A percentile compares a stretch with the other conserved stretches of the same genome.
Conservation (phyloP, 1,140 invertebrate species). For the Hormaphis cornu region DNA sequence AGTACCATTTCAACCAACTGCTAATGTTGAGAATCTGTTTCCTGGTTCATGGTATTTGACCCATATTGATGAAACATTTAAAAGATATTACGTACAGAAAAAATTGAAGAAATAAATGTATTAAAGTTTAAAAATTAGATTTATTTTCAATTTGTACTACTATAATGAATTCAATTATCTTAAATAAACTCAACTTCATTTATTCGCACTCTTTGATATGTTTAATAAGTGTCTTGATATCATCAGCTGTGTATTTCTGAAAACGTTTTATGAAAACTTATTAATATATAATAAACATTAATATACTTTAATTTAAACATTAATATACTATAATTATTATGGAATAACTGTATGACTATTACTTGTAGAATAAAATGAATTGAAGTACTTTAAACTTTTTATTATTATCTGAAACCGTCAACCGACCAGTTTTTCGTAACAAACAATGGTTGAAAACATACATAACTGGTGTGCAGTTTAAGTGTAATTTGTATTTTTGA, state of each 20-base stretch:
- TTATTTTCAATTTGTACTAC: no score
- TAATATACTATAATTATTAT: not conserved
- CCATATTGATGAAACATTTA: constrained; percentile 72
- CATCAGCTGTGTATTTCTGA: constrained; percentile 2
- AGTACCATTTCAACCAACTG: constrained; percentile 69
- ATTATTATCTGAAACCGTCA: no score
- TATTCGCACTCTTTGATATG: not conserved
- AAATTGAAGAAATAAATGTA: not conserved
- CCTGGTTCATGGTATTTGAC: constrained; percentile 84
- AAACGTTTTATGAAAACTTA: not conserved
- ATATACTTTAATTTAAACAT: not conserved
- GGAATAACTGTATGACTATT: no score
- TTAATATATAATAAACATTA: not conserved
- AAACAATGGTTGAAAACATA: no score
- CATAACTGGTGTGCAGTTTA: no score
- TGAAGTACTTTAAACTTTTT: no score
- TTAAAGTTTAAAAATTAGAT: no score
- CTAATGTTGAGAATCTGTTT: constrained; percentile 61
- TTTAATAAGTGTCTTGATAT: not conserved
- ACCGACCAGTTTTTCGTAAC: no score
- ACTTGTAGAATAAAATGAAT: not conserved
- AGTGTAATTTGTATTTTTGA: no score
- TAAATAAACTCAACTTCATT: no score
- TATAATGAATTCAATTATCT: no score
- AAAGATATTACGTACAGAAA: constrained; percentile 58